Evolutionary conservation across 1,140 invertebrate species (phyloP).

Genomic region (Leptinotarsa undecemlineata): DNA sequence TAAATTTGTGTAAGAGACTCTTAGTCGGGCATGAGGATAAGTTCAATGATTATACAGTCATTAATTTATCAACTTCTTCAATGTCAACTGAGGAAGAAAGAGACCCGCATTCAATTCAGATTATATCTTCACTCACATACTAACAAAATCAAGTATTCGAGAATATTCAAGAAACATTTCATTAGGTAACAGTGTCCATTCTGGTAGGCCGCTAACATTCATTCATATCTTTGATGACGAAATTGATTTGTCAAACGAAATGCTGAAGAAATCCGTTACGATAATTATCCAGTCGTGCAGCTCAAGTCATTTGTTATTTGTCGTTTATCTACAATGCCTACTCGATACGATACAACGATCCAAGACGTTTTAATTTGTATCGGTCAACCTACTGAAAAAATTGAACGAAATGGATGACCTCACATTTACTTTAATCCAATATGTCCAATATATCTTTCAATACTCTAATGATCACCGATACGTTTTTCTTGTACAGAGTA

Average conservation of each 20-base stretch:
- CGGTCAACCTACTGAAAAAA: constrained; percentile 5
- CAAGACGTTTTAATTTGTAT: constrained; percentile 1
- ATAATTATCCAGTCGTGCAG: neutral
- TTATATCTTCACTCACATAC: too few species aligned
- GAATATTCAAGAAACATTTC: too few species aligned
- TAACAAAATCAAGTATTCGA: too few species aligned
- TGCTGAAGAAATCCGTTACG: neutral
- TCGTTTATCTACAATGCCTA: neutral
- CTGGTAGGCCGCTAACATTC: too few species aligned
- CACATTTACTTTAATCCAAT: constrained; percentile 15
- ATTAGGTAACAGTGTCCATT: too few species aligned
- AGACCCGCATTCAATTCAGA: too few species aligned
- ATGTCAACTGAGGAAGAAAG: too few species aligned
- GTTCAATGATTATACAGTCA: too few species aligned
- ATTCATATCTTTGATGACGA: neutral
- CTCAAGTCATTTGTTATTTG: neutral
- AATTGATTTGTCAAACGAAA: neutral
- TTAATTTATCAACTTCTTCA: too few species aligned
- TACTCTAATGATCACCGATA: constrained; percentile 10
- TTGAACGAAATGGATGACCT: constrained; percentile 5
- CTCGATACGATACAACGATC: neutral
- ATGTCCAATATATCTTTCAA: constrained; percentile 16
- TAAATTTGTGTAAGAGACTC: too few species aligned
- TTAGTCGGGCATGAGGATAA: too few species aligned
- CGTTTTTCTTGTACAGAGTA: constrained; percentile 6